These are phyloP conservation scores for Meloidogyne hapla DNA, from an alignment of 1,140 invertebrate species.

Conservation along the genomic window DNA sequence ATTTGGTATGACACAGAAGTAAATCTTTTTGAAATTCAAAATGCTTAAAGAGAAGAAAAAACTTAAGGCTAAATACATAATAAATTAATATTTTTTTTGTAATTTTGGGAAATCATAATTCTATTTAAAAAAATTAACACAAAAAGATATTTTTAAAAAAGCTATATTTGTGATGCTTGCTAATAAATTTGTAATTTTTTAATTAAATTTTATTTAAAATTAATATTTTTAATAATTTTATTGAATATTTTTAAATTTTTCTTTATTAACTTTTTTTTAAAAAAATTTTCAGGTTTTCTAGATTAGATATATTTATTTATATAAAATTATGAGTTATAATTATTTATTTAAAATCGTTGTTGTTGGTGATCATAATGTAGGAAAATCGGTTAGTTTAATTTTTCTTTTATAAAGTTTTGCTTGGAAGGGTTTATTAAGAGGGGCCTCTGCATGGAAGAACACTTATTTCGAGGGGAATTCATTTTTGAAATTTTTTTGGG, in stretches of 20 bases:
- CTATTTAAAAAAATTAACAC: neutral
- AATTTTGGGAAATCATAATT: neutral
- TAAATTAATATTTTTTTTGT: neutral
- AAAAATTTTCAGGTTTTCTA: slow-evolving; percentile 4
- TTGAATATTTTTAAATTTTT: neutral
- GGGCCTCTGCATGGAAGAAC: too few species aligned
- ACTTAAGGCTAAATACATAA: slow-evolving; percentile 11
- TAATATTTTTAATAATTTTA: slow-evolving; percentile 1
- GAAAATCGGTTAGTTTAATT: slow-evolving; percentile 49
- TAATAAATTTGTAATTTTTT: neutral
- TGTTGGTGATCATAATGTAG: slow-evolving; percentile 63
- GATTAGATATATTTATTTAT: neutral
- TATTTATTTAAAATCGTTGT: slow-evolving; percentile 64
- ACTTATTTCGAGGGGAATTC: too few species aligned
- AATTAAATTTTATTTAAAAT: neutral
- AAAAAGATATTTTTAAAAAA: slow-evolving; percentile 14
- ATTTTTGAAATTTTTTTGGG: too few species aligned
- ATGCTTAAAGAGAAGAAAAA: slow-evolving; percentile 21
- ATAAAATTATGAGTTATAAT: slow-evolving; percentile 59
- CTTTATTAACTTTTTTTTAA: neutral
- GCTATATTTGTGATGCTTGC: neutral
- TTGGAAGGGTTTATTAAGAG: neutral
- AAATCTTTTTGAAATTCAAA: slow-evolving; percentile 81
- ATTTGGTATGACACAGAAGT: slow-evolving; percentile 99
- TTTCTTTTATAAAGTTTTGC: neutral